Percentiles rank a stretch among this genome's conserved stretches.
phyloP scores from a whole-genome alignment of 2,888 invertebrate species.

The Dusona sp. region DNA sequence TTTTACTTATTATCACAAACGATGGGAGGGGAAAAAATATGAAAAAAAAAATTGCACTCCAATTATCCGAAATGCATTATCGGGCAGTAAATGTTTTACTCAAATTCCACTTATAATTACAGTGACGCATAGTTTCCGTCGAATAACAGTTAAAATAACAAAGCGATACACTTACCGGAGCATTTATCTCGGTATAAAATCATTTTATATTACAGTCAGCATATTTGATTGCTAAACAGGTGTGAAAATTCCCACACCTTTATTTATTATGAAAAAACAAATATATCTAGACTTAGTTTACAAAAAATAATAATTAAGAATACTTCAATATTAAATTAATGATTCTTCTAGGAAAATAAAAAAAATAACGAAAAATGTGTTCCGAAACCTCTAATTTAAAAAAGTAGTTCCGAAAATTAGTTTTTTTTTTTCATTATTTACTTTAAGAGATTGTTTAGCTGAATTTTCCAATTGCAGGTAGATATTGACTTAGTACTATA shows the following conservation, averaged over 20 bases:
- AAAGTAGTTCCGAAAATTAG: background rate
- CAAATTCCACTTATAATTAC: constrained; percentile 39
- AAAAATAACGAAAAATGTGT: constrained; percentile 5
- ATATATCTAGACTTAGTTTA: background rate
- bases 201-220: constrained; percentile 6
- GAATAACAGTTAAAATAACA: constrained; percentile 46
- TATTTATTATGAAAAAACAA: background rate
- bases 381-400: background rate
- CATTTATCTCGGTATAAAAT: constrained; percentile 29
- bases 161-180: constrained; percentile 42
- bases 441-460: background rate
- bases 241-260: constrained; percentile 23
- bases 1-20: constrained; percentile 4
- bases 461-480: background rate
- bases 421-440: background rate
- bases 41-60: constrained; percentile 22
- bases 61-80: constrained; percentile 35
- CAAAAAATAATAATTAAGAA: background rate
- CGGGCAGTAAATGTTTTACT: constrained; percentile 33
- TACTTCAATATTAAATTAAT: background rate
- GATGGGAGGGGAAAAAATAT: background rate
- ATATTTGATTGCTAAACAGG: constrained; percentile 30
- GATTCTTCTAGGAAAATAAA: background rate
- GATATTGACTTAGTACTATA: background rate
- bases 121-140: constrained; percentile 20